phyloP scores from a whole-genome alignment of 2,797 vertebrate genomes.

The Tiaroga cobitis region DNA sequence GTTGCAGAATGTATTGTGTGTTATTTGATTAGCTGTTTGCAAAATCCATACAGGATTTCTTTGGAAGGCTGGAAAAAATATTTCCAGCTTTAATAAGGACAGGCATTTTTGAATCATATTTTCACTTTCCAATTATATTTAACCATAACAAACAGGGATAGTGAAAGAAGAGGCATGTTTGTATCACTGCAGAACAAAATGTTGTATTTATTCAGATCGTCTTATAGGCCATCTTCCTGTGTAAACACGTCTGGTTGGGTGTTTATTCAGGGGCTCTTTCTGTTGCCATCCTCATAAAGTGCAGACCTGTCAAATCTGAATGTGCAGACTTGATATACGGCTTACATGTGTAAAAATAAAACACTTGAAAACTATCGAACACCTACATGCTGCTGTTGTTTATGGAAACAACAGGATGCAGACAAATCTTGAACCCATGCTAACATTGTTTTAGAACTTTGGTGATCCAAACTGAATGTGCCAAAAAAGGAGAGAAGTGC shows the following conservation, averaged over 20 bases:
- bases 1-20: not conserved
- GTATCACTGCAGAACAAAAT: constrained; percentile 46
- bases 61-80: not conserved
- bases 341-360: constrained; percentile 61
- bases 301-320: constrained; percentile 54
- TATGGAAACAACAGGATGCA: constrained; percentile 39
- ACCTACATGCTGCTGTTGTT: constrained; percentile 46
- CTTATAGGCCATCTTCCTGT: constrained; percentile 42
- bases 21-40: not conserved
- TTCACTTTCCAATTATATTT: constrained; percentile 45
- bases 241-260: constrained; percentile 59
- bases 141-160: constrained; percentile 1
- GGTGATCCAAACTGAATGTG: constrained; percentile 4
- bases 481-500: constrained; percentile 15
- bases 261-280: constrained; percentile 66
- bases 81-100: not conserved
- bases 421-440: not conserved
- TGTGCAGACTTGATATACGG: constrained; percentile 53
- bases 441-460: constrained; percentile 5
- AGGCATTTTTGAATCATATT: not conserved
- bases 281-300: constrained; percentile 62
- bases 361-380: constrained; percentile 51
- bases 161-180: constrained; percentile 41
- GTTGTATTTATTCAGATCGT: constrained; percentile 65
- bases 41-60: not conserved